These are phyloP conservation scores for Ramazzottius varieornatus DNA, from an alignment of 2,888 invertebrate species.

Conservation along the genomic window DNA sequence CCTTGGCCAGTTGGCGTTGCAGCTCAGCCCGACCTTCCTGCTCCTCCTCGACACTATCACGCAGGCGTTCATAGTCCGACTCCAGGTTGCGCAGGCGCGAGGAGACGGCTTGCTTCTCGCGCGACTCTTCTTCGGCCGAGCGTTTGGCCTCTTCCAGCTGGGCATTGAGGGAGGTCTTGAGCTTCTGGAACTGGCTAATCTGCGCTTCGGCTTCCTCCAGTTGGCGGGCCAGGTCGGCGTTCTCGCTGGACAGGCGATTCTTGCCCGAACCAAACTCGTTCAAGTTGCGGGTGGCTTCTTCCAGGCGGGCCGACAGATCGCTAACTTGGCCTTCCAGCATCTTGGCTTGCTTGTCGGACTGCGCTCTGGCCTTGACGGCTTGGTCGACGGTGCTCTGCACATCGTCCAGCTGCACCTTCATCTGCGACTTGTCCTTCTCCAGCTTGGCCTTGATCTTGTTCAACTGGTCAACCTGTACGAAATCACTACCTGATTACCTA, in stretches of 20 bases:
- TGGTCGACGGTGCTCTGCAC: constrained; percentile 86
- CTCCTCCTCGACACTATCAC: constrained; percentile 97
- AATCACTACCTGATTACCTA: too few species aligned
- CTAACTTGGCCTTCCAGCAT: constrained; percentile 80
- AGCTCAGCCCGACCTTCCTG: constrained; percentile 94
- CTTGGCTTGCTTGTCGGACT: constrained; percentile 94
- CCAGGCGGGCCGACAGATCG: constrained; percentile 79
- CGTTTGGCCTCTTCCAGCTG: constrained; percentile 95
- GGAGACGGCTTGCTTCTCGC: constrained; percentile 19
- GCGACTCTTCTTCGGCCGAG: constrained; percentile 73
- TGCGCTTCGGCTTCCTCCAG: constrained; percentile 96
- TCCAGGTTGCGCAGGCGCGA: constrained; percentile 89
- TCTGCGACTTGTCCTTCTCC: constrained; percentile 96
- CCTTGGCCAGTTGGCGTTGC: constrained; percentile 94
- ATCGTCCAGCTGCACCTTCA: constrained; percentile 93
- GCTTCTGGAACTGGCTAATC: constrained; percentile 82
- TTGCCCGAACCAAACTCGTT: constrained; percentile 70
- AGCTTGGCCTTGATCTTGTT: constrained; percentile 49
- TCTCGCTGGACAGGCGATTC: constrained; percentile 89
- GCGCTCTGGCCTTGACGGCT: constrained; percentile 91
- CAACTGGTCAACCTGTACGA: constrained; percentile 96
- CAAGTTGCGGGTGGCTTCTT: constrained; percentile 83
- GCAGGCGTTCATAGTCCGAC: constrained; percentile 92
- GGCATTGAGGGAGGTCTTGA: constrained; percentile 76
- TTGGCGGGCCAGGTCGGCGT: constrained; percentile 81